These are phyloP conservation scores for Syrmaticus mikado DNA, from an alignment of 2,113 vertebrate species.

Conservation along the genomic window DNA sequence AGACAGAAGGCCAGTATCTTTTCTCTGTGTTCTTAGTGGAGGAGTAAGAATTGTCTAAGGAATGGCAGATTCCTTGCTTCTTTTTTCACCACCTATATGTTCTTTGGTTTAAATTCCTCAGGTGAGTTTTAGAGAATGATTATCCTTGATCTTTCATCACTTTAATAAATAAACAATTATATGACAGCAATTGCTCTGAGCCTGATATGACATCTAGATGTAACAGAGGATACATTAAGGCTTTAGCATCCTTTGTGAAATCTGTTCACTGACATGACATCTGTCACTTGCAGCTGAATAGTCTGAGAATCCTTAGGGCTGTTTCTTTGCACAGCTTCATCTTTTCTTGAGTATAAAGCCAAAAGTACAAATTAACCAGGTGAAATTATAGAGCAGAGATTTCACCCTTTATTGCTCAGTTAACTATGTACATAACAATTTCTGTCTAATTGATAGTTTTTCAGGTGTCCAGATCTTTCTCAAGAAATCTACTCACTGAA, in stretches of 20 bases:
- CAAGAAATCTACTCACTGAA: neutral
- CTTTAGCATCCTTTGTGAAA: neutral
- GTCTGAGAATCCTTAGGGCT: neutral
- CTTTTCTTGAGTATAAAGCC: neutral
- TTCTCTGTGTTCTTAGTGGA: neutral
- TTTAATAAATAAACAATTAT: neutral
- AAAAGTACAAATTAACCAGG: neutral
- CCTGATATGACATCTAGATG: neutral
- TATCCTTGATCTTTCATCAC: neutral
- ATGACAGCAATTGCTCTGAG: neutral
- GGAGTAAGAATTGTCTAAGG: neutral
- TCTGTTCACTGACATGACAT: fast-evolving
- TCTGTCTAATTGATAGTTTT: neutral
- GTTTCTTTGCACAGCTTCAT: neutral
- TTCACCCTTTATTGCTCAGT: neutral
- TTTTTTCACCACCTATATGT: neutral
- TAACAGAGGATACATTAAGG: neutral
- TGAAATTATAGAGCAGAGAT: neutral
- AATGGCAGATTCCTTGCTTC: neutral
- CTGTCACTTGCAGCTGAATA: neutral
- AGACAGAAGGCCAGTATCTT: neutral
- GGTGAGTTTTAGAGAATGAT: neutral
- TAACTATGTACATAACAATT: neutral
- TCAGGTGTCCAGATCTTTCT: neutral
- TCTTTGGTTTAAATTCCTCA: neutral